These are phyloP conservation scores for Siniperca knerii DNA, from an alignment of 2,113 vertebrate genomes.

Conservation along the genomic window DNA sequence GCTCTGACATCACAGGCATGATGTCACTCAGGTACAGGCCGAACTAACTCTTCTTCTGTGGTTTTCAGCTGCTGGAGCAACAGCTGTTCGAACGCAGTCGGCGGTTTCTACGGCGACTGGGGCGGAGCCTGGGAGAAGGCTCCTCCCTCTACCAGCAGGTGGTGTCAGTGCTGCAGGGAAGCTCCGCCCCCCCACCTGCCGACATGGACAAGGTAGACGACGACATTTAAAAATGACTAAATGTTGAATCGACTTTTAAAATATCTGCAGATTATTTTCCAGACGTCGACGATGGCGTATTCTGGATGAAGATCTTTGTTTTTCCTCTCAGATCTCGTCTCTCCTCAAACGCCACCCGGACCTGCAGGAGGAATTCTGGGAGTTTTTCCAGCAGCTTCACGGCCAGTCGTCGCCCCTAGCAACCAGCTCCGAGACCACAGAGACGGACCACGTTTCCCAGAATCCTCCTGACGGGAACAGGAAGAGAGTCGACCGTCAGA, in stretches of 20 bases:
- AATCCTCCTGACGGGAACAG: background rate
- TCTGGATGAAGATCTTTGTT: background rate
- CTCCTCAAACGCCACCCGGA: conserved; percentile 87
- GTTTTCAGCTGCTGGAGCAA: conserved; percentile 89
- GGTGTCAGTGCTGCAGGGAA: conserved; percentile 89
- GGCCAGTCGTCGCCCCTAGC: conserved; percentile 73
- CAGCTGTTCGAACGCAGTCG: conserved; percentile 93
- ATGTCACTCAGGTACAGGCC: background rate
- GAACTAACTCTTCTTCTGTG: background rate
- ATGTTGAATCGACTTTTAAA: no score
- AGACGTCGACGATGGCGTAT: no score
- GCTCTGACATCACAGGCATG: background rate
- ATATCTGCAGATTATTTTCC: no score
- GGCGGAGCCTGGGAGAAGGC: conserved; percentile 89
- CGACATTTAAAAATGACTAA: no score
- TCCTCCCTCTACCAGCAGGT: conserved; percentile 90
- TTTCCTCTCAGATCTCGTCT: conserved; percentile 84
- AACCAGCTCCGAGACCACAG: conserved; percentile 83
- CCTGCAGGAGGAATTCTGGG: conserved; percentile 89
- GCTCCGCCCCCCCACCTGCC: conserved; percentile 83
- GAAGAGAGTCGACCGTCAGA: conserved; percentile 29
- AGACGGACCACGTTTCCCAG: conserved; percentile 70
- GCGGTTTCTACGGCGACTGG: conserved; percentile 89
- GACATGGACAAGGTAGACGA: conserved; percentile 84
- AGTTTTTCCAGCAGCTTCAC: conserved; percentile 89